Evolutionary conservation across 2,113 vertebrate genomes (phyloP).

Genomic region (Gadus macrocephalus): DNA sequence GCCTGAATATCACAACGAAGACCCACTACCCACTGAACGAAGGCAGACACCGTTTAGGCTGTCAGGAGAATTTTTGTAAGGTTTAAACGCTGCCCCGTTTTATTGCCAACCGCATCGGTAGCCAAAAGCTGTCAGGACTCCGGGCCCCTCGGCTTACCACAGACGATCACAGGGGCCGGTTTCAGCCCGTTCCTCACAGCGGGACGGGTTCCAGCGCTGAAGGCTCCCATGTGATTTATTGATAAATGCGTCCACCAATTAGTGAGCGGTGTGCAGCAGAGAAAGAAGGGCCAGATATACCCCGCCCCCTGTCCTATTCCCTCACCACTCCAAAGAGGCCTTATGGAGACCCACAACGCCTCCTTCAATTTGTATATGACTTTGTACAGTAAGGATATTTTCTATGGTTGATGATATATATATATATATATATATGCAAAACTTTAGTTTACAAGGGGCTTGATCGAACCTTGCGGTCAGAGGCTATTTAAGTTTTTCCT

Average conservation of each 20-base stretch:
- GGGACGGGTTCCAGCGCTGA: neutral
- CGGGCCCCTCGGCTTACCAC: neutral
- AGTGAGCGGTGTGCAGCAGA: slow-evolving; percentile 4
- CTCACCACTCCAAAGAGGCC: neutral
- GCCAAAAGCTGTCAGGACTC: neutral
- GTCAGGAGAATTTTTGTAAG: neutral
- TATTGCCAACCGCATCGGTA: neutral
- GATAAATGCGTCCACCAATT: slow-evolving; percentile 13
- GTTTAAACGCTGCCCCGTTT: neutral
- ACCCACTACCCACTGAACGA: neutral
- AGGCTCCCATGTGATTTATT: neutral
- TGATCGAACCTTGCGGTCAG: slow-evolving; percentile 14
- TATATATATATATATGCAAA: slow-evolving; percentile 20
- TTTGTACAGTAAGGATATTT: slow-evolving; percentile 20
- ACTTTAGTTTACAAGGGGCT: slow-evolving; percentile 44
- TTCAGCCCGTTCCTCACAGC: slow-evolving; percentile 2
- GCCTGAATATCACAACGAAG: too few species aligned
- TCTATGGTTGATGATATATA: slow-evolving; percentile 3
- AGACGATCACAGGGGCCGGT: neutral
- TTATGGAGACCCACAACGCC: slow-evolving; percentile 1
- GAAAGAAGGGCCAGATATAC: neutral
- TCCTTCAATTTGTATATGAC: slow-evolving; percentile 7
- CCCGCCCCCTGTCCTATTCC: slow-evolving; percentile 20
- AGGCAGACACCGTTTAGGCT: slow-evolving; percentile 11
- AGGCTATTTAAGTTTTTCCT: slow-evolving; percentile 4